Percentiles rank a stretch among this genome's conserved stretches.
These are phyloP conservation scores for Euphysa ruthae DNA, from an alignment of 30 jellyfish, hydroid and myxozoan species.

Conservation along the genomic window DNA sequence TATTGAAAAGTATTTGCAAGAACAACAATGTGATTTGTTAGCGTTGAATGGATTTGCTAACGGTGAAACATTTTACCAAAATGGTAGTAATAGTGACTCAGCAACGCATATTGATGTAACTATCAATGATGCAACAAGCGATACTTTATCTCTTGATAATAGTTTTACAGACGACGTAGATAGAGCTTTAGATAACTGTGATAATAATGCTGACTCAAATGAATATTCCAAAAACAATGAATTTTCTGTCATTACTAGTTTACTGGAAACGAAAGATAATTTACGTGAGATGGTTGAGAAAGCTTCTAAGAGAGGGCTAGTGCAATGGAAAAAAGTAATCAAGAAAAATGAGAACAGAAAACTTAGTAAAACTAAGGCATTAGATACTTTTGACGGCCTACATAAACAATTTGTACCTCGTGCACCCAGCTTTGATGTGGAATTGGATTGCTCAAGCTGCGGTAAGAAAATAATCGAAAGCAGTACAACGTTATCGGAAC, in stretches of 20 bases:
- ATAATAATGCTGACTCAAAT: background rate
- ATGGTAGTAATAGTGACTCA: constrained; percentile 4
- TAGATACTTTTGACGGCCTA: constrained; percentile 4
- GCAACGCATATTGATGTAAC: background rate
- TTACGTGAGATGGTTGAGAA: constrained; percentile 90
- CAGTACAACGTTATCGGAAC: constrained; percentile 53
- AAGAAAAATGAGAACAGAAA: constrained; percentile 1
- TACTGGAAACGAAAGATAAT: constrained; percentile 72
- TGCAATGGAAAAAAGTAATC: constrained; percentile 68
- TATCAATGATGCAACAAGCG: background rate
- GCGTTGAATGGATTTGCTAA: constrained; percentile 85
- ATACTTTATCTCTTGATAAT: constrained; percentile 24
- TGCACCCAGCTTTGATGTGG: constrained; percentile 72
- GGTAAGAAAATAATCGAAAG: constrained; percentile 89
- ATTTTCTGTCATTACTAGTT: constrained; percentile 55
- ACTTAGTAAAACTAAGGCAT: background rate
- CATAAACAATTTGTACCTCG: constrained; percentile 14
- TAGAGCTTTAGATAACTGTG: background rate
- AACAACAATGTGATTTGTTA: constrained; percentile 65
- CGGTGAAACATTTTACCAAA: constrained; percentile 33
- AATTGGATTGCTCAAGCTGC: constrained; percentile 66
- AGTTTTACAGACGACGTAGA: background rate
- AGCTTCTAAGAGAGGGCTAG: constrained; percentile 84
- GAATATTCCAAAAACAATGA: background rate
- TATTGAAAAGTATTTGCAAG: constrained; percentile 56